Evolutionary conservation across 1,140 invertebrate genomes (phyloP).

Genomic region (Carcinoscorpius rotundicauda): DNA sequence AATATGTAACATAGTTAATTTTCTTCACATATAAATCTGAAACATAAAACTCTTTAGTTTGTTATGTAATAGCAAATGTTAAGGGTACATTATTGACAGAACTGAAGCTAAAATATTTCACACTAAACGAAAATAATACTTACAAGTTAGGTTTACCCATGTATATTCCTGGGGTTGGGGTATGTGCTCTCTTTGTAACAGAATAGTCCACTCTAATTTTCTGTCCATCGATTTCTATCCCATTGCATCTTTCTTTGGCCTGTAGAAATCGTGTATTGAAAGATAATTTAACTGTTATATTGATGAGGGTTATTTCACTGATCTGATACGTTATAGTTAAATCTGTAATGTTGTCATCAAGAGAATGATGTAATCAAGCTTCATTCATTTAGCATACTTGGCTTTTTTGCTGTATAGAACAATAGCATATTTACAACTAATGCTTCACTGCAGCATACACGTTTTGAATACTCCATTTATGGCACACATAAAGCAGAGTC

Average conservation of each 20-base stretch:
- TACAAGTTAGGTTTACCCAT: conserved; percentile 81
- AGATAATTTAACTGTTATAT: too few relatives aligned
- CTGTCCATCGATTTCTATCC: conserved; percentile 85
- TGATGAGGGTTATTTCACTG: too few relatives aligned
- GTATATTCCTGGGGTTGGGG: conserved; percentile 93
- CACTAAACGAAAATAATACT: not conserved
- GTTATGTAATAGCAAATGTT: too few relatives aligned
- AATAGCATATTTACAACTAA: too few relatives aligned
- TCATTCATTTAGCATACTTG: not conserved
- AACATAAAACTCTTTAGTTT: too few relatives aligned
- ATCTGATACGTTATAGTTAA: not conserved
- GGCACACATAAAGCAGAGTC: too few relatives aligned
- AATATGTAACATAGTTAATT: conserved; percentile 1
- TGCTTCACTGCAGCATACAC: too few relatives aligned
- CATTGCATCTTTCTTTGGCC: conserved; percentile 81
- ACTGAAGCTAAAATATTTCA: too few relatives aligned
- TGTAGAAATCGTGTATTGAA: conserved; percentile 16
- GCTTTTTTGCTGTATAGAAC: too few relatives aligned
- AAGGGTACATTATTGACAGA: too few relatives aligned
- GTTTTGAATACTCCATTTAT: too few relatives aligned
- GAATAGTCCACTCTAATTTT: conserved; percentile 90
- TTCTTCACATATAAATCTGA: too few relatives aligned
- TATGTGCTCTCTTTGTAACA: conserved; percentile 91
- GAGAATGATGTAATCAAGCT: not conserved
- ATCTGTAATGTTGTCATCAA: not conserved